phyloP scores from a whole-genome alignment of 2,888 invertebrate species.

The Clanis bilineata region DNA sequence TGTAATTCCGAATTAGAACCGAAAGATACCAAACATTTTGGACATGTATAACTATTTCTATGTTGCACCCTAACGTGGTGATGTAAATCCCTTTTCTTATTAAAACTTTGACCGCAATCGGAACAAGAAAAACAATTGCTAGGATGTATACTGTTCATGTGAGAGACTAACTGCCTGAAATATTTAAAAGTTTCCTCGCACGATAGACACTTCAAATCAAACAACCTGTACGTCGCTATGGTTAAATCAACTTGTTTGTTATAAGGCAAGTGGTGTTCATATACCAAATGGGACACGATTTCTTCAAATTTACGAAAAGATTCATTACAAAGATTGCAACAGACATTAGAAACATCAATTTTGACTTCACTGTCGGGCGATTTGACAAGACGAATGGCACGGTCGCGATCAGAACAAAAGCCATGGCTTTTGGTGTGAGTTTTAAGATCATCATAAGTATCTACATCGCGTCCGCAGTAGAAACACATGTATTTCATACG shows the following conservation, averaged over 20 bases:
- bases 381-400: constrained; percentile 54
- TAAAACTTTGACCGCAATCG: constrained; percentile 52
- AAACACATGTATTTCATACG: constrained; percentile 66
- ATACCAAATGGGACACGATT: constrained; percentile 45
- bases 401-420: constrained; percentile 46
- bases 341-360: constrained; percentile 62
- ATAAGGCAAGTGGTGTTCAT: constrained; percentile 53
- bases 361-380: constrained; percentile 59
- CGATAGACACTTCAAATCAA: constrained; percentile 55
- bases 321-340: constrained; percentile 53
- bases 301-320: constrained; percentile 28
- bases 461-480: constrained; percentile 59
- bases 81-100: constrained; percentile 55
- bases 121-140: constrained; percentile 47
- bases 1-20: constrained; percentile 41
- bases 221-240: constrained; percentile 50
- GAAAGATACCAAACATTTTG: constrained; percentile 49
- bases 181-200: constrained; percentile 51
- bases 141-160: constrained; percentile 55
- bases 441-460: constrained; percentile 42
- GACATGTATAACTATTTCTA: constrained; percentile 48
- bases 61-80: constrained; percentile 54
- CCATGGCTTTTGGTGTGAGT: constrained; percentile 60
- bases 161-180: constrained; percentile 54
- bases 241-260: constrained; percentile 43